Base-by-base conservation (phyloP, 2,888 invertebrate species). In the Drosophila ustulata region DNA sequence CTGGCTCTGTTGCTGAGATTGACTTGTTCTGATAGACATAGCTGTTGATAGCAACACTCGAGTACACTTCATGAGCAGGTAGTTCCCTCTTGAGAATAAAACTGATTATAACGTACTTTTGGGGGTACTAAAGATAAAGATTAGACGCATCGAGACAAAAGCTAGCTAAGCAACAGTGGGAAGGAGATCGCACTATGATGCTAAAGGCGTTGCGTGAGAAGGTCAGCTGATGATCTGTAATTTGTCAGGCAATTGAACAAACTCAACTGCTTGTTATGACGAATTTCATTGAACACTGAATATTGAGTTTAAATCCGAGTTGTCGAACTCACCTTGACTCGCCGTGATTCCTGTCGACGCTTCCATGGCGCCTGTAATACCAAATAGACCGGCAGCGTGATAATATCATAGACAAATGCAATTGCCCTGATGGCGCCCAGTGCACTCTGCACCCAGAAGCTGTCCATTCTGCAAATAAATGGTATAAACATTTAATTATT, bases 381-480 rank as follows among this genome's bases (percentile, higher is more conserved):
- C 88, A 97, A 95, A 93, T 98, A 98, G 30, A 98, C 95, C 70
- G 98, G 97, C 93, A 97, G 96, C 70, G 98, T 97, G 90, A 98
- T 93, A 89, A 98, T 94, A 92, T 98, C 98, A 93, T 96, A 98
- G 78, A 98, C 94, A 91, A 97, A 95, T 83, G 96, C 95, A 82
- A 97, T 93, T 56, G 96, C 95, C 92, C 96, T 96, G 90, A 97
- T 94, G 82, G 96, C 95, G 82, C 94, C 95, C 89, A 97, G 93
- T 89, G 96, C 96, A 90, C 95, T 94, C 90, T 95, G 94, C 90
- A 95, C 94, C 95, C 94, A 95, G 93, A 94, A 94, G 92, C 94
- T 94, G 90, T 94, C 94, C 93, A 94, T 94, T 90, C 95, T 95
- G 93, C 1, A 23, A 41, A 41, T 18, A 41, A 13, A 18, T 41